Evolutionary conservation across 2,113 vertebrate genomes (phyloP), one percentile per base, ranked within the genome.

Genomic region (Myocastor coypus): DNA sequence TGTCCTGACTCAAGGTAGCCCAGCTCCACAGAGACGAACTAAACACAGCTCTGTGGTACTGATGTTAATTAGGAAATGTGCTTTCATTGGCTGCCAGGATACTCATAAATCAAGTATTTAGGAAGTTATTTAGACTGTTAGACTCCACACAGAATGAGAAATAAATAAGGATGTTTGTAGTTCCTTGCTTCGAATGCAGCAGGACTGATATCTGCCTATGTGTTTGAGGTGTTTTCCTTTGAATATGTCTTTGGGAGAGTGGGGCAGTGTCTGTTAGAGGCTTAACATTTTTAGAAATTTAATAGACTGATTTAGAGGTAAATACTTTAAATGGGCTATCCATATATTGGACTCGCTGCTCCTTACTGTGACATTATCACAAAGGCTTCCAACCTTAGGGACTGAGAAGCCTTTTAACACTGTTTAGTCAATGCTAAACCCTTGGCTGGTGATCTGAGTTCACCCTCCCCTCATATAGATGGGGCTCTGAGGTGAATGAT

Each of bases 211-310:
- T 52, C 52, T 0, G 7, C 82, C 17, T 50, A 77, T n/a, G n/a
- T 59, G 63, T 78, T 93, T 90, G 85, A 92, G 80, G 59, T 94
- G 69, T 92, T 95, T 96, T 94, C 61, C 86, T 97, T 82, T 92
- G 89, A 82, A 84, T 94, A 92, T 94, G 69, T 83, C 92, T 94
- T 96, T 94, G 50, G 64, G 75, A 37, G 64, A 71, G 50, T 94
- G 92, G 61, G 34, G n/a, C 71, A 87, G 6, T 89, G 84, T 92
- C 85, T 92, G 69, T 59, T 82, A 94, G 59, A 96, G 82, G 83
- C 32, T 94, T 93, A 83, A 93, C 83, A 94, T 85, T 97, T 97
- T 97, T 97, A 96, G 92, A 92, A 93, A 93, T 88, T 40, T 96
- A 96, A 94, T 93, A 83, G 91, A 83, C 87, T 96, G 55, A 92